Base-by-base conservation (phyloP, 2,113 vertebrate genomes). In the Nyctibius bracteatus region DNA sequence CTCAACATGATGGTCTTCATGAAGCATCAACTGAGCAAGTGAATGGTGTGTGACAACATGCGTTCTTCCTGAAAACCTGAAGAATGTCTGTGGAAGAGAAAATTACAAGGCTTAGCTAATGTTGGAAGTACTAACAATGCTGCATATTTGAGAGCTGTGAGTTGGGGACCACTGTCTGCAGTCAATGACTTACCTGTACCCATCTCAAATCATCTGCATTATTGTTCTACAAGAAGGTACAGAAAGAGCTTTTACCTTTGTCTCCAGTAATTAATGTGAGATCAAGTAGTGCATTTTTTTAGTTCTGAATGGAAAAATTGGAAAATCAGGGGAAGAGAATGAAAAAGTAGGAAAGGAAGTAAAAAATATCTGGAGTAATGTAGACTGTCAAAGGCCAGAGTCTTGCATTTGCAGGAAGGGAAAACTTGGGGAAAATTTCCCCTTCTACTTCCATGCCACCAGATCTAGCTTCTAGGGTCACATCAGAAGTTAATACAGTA, bases 1-100 rank as follows among this genome's bases (percentile, higher is more conserved):
- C 7, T 75, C 25, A 19, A 17, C 8, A 2, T 43, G 20, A 14
- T 54, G 8, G 24, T 80, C 27, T 33, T 80, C 0, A 0, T 68
- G 39, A 57, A 49, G 9, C 54, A 59, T 68, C 49, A 78, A 2
- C 44, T 46, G 44, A 51, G 39, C 10, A 68, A 68, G 25, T 35
- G 35, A 44, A 14, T 57, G 18, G 5, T 20, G 9, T 33, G 35
- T 68, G 68, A 28, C 58, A 49, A 30, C 10, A 4, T 4, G 14
- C 3, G 0, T 51, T 55, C 35, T 80, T 65, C 33, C 23, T 25
- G 18, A 73, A 84, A 94, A 70, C 33, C 25, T 65, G 2, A 61
- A 39, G 41, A 72, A n/a, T n/a, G 6, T n/a, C 22, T 51, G 44
- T 47, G 46, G 49, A 79, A 43, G 37, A 82, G 24, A 43, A 23